Evolutionary conservation across 1,140 invertebrate genomes (phyloP).

Genomic region (Oncopodura yosiiana): DNA sequence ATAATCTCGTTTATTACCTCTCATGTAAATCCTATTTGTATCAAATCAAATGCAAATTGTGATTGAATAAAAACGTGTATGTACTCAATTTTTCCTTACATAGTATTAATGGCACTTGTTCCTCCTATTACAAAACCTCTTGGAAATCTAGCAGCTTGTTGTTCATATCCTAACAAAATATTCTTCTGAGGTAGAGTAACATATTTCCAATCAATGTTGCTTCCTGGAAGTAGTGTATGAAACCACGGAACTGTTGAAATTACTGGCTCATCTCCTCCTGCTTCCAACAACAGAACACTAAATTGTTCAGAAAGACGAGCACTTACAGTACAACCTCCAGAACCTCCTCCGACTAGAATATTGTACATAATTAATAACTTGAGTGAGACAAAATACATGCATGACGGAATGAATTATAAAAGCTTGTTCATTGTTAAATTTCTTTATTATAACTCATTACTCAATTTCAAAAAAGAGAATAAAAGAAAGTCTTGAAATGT

Average conservation of each 20-base stretch:
- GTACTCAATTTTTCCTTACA: slow-evolving; percentile 40
- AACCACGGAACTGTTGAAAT: slow-evolving; percentile 71
- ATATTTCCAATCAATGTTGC: slow-evolving; percentile 86
- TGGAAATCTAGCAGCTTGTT: slow-evolving; percentile 36
- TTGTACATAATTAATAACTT: neutral
- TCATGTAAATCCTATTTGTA: slow-evolving; percentile 31
- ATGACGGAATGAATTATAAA: neutral
- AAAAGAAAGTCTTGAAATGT: no score
- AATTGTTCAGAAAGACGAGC: slow-evolving; percentile 71
- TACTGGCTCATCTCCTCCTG: slow-evolving; percentile 73
- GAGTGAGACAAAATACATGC: neutral
- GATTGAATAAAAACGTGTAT: neutral
- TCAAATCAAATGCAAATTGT: neutral
- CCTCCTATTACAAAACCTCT: slow-evolving; percentile 45
- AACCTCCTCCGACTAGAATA: slow-evolving; percentile 62
- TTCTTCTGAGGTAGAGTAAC: slow-evolving; percentile 46
- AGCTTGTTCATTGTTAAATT: neutral
- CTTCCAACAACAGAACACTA: slow-evolving; percentile 74
- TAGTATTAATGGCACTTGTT: slow-evolving; percentile 72
- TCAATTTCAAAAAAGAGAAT: no score
- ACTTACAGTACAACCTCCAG: slow-evolving; percentile 75
- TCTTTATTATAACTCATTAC: no score
- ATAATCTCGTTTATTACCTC: slow-evolving; percentile 26
- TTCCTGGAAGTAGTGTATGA: slow-evolving; percentile 77
- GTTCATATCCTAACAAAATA: slow-evolving; percentile 23